A percentile compares a stretch with the other conserved stretches of the same genome.
Evolutionary conservation across 2,797 vertebrate species (phyloP).

Genomic region (Molothrus ater): DNA sequence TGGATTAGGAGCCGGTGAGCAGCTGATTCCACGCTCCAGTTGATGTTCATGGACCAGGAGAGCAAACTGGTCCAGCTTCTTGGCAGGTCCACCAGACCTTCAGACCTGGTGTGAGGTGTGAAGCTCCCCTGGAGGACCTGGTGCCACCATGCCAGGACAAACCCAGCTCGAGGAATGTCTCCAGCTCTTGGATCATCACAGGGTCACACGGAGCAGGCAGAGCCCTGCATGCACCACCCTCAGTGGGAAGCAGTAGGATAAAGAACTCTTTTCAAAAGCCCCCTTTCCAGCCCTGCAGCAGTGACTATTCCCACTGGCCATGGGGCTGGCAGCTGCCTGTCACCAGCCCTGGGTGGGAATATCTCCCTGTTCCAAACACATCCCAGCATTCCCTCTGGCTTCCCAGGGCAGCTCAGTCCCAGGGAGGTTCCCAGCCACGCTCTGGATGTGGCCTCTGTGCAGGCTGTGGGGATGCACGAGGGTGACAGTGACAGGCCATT

Average conservation of each 20-base stretch:
- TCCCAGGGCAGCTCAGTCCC: background rate
- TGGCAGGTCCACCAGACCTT: background rate
- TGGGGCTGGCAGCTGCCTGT: background rate
- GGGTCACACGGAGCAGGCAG: fast-evolving
- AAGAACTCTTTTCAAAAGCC: background rate
- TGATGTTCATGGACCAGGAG: fast-evolving
- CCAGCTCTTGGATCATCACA: background rate
- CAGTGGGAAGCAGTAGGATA: background rate
- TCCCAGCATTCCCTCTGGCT: background rate
- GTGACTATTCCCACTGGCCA: background rate
- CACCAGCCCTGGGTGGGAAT: no score
- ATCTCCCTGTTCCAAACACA: background rate
- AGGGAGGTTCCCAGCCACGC: background rate
- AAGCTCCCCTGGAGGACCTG: background rate
- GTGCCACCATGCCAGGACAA: background rate
- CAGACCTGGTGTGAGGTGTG: background rate
- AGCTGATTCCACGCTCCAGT: background rate
- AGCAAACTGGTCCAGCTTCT: background rate
- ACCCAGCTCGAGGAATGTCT: background rate
- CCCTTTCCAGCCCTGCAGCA: background rate
- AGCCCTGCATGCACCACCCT: background rate
- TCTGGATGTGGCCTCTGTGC: fast-evolving
- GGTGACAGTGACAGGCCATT: background rate
- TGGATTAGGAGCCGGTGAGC: background rate
- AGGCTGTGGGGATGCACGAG: background rate